Evolutionary conservation across 2,888 invertebrate genomes (phyloP).

Genomic region (Drosophila longiperda): DNA sequence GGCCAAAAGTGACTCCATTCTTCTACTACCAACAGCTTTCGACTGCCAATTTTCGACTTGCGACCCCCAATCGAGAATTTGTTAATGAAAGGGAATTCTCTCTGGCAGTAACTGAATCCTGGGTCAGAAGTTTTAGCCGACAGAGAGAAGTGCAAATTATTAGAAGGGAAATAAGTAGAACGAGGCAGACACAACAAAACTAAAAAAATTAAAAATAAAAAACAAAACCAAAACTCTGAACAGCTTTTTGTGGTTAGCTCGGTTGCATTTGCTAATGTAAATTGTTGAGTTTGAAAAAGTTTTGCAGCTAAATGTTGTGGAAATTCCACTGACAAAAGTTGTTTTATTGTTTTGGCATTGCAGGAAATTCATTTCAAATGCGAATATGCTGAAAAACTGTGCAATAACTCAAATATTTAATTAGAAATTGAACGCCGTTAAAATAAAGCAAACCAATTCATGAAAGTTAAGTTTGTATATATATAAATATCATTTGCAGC

Average conservation of each 20-base stretch:
- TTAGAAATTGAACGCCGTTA: neutral
- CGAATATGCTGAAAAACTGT: neutral
- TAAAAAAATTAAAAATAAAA: constrained; percentile 2
- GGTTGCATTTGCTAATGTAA: constrained; percentile 73
- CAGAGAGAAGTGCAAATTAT: constrained; percentile 73
- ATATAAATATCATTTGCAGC: neutral
- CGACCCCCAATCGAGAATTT: constrained; percentile 33
- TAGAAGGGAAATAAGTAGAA: constrained; percentile 62
- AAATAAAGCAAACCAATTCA: neutral
- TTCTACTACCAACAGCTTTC: neutral
- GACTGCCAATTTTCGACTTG: constrained; percentile 31
- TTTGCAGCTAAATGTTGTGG: constrained; percentile 20
- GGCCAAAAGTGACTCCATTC: constrained; percentile 1
- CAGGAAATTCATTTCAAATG: constrained; percentile 4
- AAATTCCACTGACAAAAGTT: constrained; percentile 17
- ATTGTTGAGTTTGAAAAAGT: constrained; percentile 48
- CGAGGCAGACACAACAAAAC: constrained; percentile 8
- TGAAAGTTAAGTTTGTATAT: no score
- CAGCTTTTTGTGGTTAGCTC: constrained; percentile 62
- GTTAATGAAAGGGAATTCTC: constrained; percentile 71
- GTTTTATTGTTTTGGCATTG: constrained; percentile 26
- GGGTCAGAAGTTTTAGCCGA: constrained; percentile 26
- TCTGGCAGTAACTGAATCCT: constrained; percentile 63
- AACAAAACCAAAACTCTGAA: constrained; percentile 17
- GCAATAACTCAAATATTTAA: constrained; percentile 1